Conservation (phyloP, 2,113 vertebrate genomes). For the Spermophilus dauricus region DNA sequence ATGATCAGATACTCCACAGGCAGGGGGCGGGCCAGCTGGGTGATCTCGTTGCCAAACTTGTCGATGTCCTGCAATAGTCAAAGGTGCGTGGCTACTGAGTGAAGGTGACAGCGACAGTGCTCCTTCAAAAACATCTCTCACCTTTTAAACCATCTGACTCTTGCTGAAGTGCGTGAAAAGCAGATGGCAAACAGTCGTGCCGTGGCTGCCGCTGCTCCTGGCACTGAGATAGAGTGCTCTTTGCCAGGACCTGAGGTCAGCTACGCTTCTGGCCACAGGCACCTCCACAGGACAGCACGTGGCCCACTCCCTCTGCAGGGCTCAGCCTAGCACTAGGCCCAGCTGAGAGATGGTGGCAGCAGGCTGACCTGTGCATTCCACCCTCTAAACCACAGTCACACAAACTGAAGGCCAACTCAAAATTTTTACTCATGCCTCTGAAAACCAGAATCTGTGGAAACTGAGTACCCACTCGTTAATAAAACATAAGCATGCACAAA, state of each 20-base stretch:
- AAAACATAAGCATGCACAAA: background rate
- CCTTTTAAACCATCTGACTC: background rate
- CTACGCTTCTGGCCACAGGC: accelerated
- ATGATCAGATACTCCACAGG: conserved; percentile 99
- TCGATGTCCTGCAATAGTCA: conserved; percentile 94
- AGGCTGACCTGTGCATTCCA: accelerated
- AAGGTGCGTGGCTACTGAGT: background rate
- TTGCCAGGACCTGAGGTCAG: background rate
- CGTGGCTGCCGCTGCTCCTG: background rate
- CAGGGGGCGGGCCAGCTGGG: conserved; percentile 96
- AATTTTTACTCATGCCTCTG: background rate
- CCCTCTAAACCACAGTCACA: background rate
- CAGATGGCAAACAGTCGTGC: background rate
- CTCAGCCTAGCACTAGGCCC: background rate
- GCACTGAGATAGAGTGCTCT: background rate
- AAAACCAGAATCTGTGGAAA: background rate
- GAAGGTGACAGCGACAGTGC: background rate
- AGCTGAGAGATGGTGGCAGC: too few species aligned
- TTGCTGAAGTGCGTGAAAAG: background rate
- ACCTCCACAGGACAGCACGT: accelerated
- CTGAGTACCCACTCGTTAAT: background rate
- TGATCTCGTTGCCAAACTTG: conserved; percentile 99
- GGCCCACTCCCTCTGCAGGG: accelerated
- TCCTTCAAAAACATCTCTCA: background rate
- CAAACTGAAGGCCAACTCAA: background rate